These are phyloP conservation scores for Papilio elwesi DNA, from an alignment of 2,888 invertebrate genomes.

Conservation along the genomic window DNA sequence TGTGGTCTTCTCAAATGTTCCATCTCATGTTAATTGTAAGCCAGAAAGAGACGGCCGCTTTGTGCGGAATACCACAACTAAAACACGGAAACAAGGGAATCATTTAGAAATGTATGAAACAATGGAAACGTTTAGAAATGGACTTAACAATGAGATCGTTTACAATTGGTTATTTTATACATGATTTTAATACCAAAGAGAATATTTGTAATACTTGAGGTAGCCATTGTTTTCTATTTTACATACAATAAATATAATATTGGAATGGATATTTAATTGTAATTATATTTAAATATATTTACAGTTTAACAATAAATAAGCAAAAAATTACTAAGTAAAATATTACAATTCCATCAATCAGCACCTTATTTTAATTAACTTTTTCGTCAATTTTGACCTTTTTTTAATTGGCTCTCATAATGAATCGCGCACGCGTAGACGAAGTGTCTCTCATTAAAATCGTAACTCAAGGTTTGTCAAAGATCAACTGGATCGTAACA, in stretches of 20 bases:
- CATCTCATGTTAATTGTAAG: conserved; percentile 3
- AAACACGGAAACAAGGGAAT: not conserved
- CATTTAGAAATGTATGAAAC: conserved; percentile 3
- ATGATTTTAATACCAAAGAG: not conserved
- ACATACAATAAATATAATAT: not conserved
- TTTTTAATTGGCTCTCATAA: not conserved
- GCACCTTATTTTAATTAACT: too few species aligned
- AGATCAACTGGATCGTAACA: not conserved
- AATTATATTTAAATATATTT: not conserved
- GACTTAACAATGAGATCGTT: conserved; percentile 11
- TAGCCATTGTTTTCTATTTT: not conserved
- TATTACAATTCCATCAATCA: too few species aligned
- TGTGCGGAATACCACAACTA: conserved; percentile 1
- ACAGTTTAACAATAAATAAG: not conserved
- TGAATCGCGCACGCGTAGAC: not conserved
- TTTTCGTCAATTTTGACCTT: not conserved
- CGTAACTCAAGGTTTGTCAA: not conserved
- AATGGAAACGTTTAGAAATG: conserved; percentile 14
- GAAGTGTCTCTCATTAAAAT: not conserved
- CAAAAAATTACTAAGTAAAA: too few species aligned
- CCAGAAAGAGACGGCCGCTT: conserved; percentile 1
- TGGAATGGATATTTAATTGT: not conserved
- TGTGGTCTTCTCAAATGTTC: conserved; percentile 8
- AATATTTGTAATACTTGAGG: not conserved
- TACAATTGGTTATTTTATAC: not conserved